These are phyloP conservation scores for human (Homo sapiens) DNA, from an alignment of 2,113 vertebrate genomes.

Conservation along the genomic window GRCh38 chr2:29646501-29647000, in stretches of 20 bases:
- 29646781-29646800: background rate
- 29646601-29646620: background rate
- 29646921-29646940: background rate
- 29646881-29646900: background rate
- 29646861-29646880: background rate
- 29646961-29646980: background rate
- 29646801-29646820: background rate
- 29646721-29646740: background rate
- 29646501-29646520: background rate
- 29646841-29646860: background rate
- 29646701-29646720: background rate
- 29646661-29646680: background rate
- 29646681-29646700: background rate
- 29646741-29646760: background rate
- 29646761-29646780: background rate
- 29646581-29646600: background rate
- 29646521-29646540: background rate
- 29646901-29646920: background rate
- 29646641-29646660: background rate
- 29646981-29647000: background rate
- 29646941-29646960: background rate
- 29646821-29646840: background rate
- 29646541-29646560: background rate
- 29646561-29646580: background rate
- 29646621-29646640: background rate